These are phyloP conservation scores for Tethea ocularis DNA, from an alignment of 2,888 invertebrate genomes.

Conservation along the genomic window DNA sequence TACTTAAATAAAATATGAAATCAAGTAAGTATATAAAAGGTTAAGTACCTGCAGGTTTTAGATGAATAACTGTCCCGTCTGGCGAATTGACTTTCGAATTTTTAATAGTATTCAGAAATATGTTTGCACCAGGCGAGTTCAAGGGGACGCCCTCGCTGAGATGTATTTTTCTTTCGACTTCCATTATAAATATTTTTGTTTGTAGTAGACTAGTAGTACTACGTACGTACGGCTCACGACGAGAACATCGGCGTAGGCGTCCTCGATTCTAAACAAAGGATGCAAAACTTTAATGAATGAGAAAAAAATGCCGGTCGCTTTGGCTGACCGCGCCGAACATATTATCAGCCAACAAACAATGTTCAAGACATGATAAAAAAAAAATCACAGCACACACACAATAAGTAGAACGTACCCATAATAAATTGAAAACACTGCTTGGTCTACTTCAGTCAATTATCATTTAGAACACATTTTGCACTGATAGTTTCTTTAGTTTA, in stretches of 20 bases:
- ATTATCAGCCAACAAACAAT: slow-evolving; percentile 47
- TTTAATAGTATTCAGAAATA: slow-evolving; percentile 75
- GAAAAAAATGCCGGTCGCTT: slow-evolving; percentile 55
- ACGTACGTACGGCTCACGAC: slow-evolving; percentile 52
- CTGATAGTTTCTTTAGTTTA: slow-evolving; percentile 27
- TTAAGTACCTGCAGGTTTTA: slow-evolving; percentile 68
- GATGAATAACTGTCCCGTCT: slow-evolving; percentile 75
- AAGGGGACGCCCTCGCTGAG: slow-evolving; percentile 72
- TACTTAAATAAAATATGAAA: slow-evolving; percentile 3
- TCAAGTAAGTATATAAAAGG: slow-evolving; percentile 16
- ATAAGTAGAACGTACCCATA: slow-evolving; percentile 42
- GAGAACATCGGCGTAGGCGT: slow-evolving; percentile 63
- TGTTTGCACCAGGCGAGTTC: slow-evolving; percentile 72
- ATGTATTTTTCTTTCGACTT: slow-evolving; percentile 70
- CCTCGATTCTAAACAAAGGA: slow-evolving; percentile 77
- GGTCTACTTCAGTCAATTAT: slow-evolving; percentile 18
- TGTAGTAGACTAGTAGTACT: slow-evolving; percentile 33
- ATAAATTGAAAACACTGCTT: slow-evolving; percentile 20
- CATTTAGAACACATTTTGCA: slow-evolving; percentile 30
- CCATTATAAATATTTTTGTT: slow-evolving; percentile 60
- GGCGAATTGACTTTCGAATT: slow-evolving; percentile 62
- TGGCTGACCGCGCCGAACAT: slow-evolving; percentile 40
- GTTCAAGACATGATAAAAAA: slow-evolving; percentile 51
- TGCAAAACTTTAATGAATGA: slow-evolving; percentile 59
- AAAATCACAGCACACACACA: slow-evolving; percentile 44